A percentile compares a stretch with the other conserved stretches of the same genome.
Evolutionary conservation across 35 echinoderm and acorn worm species (phyloP).

Genomic region (Ophiothrix spiculata): DNA sequence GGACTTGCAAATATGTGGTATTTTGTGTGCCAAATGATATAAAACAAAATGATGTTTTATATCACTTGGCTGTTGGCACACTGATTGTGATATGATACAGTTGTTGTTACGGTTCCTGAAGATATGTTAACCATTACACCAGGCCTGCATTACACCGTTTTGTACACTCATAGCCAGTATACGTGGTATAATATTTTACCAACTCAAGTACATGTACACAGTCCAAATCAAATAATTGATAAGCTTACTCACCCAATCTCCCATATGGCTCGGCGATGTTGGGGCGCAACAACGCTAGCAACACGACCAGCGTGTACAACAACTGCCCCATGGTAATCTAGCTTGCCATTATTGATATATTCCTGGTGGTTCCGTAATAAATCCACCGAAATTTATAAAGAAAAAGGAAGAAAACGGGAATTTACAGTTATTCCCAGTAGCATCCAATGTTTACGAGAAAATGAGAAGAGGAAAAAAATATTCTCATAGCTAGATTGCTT

Average conservation of each 20-base stretch:
- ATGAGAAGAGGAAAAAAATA: neutral
- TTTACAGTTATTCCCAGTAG: neutral
- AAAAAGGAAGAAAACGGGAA: neutral
- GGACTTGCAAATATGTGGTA: no score
- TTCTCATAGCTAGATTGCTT: neutral
- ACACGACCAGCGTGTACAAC: neutral
- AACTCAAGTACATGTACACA: no score
- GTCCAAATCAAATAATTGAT: no score
- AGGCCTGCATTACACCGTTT: no score
- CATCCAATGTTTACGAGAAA: neutral
- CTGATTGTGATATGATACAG: no score
- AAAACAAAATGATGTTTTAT: no score
- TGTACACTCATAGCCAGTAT: no score
- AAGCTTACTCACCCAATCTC: neutral
- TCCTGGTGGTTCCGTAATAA: slow-evolving; percentile 8
- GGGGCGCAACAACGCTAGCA: slow-evolving; percentile 5
- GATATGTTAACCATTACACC: no score
- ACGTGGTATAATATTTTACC: no score
- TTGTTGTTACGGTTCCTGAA: no score
- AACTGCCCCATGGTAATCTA: neutral
- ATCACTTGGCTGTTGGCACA: no score
- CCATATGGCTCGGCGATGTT: slow-evolving; percentile 11
- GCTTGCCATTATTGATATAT: neutral
- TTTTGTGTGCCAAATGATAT: no score
- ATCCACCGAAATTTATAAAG: slow-evolving; percentile 2